Base-by-base conservation (phyloP, 2,888 invertebrate genomes). In the Gortyna flavago region DNA sequence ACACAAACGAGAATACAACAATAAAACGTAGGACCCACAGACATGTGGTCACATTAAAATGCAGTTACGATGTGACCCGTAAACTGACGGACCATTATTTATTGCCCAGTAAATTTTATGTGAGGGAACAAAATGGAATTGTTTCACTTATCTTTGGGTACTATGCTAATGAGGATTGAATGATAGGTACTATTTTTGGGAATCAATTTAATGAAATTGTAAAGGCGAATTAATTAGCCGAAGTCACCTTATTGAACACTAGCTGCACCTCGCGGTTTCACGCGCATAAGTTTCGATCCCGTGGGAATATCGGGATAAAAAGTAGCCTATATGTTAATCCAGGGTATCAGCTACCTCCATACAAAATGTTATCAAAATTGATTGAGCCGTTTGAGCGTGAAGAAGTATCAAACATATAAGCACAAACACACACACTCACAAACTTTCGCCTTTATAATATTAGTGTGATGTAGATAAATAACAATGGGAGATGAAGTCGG, bases 21-120 rank as follows among this genome's bases (percentile, higher is more conserved):
- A 79, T 87, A 88, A 88, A 88, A 85, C 81, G 84, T 70, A 84
- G 77, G 67, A 41, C 81, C 81, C 85, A 84, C 87, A 86, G 87
- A 89, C 88, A 90, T 89, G 90, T 89, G 92, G 90, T 86, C 85
- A 79, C 89, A 90, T 92, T 92, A 91, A 92, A 91, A 88, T 87
- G 88, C 89, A 89, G 89, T 91, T 90, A 91, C 92, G 84, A 86
- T 86, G 81, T 88, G 90, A 88, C 89, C 91, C 88, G 88, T 89
- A 89, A 90, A 90, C 89, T 85, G 86, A 87, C 88, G 77, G 81
- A 79, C 86, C 87, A 88, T 91, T 91, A 92, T 91, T 92, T 91
- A 92, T 90, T 85, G 79, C 85, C 85, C 81, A 69, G 76, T 68
- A 76, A 80, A 84, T 88, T 89, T 90, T 90, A 89, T 85, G 86